Conservation (phyloP, 1,140 invertebrate species). For the Branchinecta lynchi region DNA sequence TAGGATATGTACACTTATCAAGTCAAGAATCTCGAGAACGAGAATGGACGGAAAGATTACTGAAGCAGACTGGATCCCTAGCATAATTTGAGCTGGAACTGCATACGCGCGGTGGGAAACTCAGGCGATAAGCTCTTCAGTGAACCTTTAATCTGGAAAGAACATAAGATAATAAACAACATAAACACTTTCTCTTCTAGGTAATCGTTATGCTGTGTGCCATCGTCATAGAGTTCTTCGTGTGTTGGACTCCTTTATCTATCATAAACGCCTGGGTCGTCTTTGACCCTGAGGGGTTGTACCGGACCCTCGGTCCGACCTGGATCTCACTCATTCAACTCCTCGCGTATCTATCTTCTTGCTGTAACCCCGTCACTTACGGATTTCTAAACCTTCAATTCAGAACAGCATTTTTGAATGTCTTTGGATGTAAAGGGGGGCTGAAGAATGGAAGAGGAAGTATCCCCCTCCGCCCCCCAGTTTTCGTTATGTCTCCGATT, state of each 20-base stretch:
- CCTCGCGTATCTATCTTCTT: conserved; percentile 48
- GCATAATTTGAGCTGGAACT: too few species aligned
- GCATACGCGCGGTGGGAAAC: too few species aligned
- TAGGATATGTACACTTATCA: too few species aligned
- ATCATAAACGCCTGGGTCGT: conserved; percentile 45
- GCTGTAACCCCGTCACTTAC: conserved; percentile 58
- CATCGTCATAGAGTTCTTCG: conserved; percentile 54
- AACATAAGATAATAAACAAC: too few species aligned
- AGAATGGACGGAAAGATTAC: too few species aligned
- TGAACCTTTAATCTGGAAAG: too few species aligned
- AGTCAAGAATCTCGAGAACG: too few species aligned
- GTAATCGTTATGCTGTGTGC: conserved; percentile 38
- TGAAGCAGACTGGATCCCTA: too few species aligned
- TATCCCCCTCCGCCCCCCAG: neutral
- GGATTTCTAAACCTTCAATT: conserved; percentile 55
- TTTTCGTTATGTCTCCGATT: neutral
- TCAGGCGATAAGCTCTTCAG: too few species aligned
- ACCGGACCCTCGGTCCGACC: conserved; percentile 35
- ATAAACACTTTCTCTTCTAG: neutral
- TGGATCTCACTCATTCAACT: conserved; percentile 44
- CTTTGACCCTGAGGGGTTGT: conserved; percentile 39
- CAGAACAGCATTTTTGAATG: conserved; percentile 41
- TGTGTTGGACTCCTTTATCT: conserved; percentile 58
- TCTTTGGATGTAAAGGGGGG: conserved; percentile 35
- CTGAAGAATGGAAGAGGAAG: neutral